Evolutionary conservation across 2,113 vertebrate species (phyloP).

Genomic region (Vimba vimba): DNA sequence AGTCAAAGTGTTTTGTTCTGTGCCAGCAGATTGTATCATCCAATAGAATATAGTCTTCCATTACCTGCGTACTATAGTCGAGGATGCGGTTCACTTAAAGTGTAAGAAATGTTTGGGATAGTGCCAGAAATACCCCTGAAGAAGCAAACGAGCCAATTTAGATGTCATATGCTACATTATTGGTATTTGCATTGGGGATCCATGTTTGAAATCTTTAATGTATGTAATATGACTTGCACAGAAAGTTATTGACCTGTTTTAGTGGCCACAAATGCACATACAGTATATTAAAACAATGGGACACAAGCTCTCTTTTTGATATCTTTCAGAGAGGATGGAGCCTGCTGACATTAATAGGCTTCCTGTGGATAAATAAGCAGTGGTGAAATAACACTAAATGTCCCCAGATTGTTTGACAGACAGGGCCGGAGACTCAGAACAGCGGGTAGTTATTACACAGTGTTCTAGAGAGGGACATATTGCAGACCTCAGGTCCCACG

Average conservation of each 20-base stretch:
- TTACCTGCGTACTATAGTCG: conserved; percentile 72
- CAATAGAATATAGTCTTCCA: conserved; percentile 74
- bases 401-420: conserved; percentile 77
- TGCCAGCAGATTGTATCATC: conserved; percentile 75
- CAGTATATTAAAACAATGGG: conserved; percentile 72
- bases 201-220: conserved; percentile 14
- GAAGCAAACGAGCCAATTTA: conserved; percentile 39
- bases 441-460: conserved; percentile 81
- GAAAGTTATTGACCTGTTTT: conserved; percentile 64
- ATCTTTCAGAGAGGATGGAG: conserved; percentile 77
- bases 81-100: conserved; percentile 80
- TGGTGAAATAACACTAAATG: conserved; percentile 80
- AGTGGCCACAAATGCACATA: conserved; percentile 78
- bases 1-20: conserved; percentile 67
- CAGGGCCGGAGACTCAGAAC: conserved; percentile 78
- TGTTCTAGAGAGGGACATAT: conserved; percentile 73
- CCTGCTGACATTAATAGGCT: conserved; percentile 83
- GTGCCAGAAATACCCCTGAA: conserved; percentile 69
- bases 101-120: conserved; percentile 74
- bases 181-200: conserved; percentile 21
- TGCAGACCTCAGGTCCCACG: conserved; percentile 70
- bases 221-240: not conserved
- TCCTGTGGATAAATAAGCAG: conserved; percentile 82
- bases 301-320: conserved; percentile 66
- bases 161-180: conserved; percentile 7